Evolutionary conservation across 2,888 invertebrate genomes (phyloP).

Genomic region (Dryomyza anilis): DNA sequence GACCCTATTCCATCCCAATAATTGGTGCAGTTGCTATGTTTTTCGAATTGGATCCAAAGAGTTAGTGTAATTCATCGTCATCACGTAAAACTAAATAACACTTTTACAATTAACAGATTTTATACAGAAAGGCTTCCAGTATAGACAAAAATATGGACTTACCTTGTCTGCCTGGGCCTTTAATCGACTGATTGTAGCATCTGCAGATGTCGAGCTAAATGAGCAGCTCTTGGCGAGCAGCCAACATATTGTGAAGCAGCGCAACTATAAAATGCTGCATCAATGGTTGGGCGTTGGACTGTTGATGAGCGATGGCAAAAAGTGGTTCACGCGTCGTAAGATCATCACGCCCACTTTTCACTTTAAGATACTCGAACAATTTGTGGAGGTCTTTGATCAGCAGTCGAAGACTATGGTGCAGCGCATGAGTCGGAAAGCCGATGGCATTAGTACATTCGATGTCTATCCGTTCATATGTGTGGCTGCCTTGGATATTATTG

Average conservation of each 20-base stretch:
- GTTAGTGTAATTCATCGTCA: too few relatives aligned
- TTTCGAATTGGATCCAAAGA: too few relatives aligned
- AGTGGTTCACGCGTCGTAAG: conserved; percentile 33
- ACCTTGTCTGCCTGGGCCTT: conserved; percentile 51
- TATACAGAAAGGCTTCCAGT: too few relatives aligned
- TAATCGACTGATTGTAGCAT: conserved; percentile 58
- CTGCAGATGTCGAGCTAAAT: conserved; percentile 60
- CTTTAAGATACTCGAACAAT: conserved; percentile 77
- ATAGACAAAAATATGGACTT: not conserved
- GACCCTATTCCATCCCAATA: not conserved
- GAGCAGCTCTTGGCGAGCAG: conserved; percentile 59
- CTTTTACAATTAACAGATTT: too few relatives aligned
- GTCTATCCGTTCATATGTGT: conserved; percentile 68
- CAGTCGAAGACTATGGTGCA: conserved; percentile 67
- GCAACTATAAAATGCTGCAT: conserved; percentile 45
- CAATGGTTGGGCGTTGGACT: conserved; percentile 36
- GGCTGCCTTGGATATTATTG: conserved; percentile 68
- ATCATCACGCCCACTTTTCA: conserved; percentile 70
- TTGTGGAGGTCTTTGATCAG: conserved; percentile 73
- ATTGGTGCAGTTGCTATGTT: not conserved
- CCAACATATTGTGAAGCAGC: conserved; percentile 50
- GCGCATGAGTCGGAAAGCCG: conserved; percentile 64
- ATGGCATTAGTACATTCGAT: conserved; percentile 61
- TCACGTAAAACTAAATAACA: too few relatives aligned
- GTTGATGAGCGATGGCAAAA: conserved; percentile 29